phyloP scores from a whole-genome alignment of 2,888 invertebrate genomes.

The Conops quadrifasciatus region DNA sequence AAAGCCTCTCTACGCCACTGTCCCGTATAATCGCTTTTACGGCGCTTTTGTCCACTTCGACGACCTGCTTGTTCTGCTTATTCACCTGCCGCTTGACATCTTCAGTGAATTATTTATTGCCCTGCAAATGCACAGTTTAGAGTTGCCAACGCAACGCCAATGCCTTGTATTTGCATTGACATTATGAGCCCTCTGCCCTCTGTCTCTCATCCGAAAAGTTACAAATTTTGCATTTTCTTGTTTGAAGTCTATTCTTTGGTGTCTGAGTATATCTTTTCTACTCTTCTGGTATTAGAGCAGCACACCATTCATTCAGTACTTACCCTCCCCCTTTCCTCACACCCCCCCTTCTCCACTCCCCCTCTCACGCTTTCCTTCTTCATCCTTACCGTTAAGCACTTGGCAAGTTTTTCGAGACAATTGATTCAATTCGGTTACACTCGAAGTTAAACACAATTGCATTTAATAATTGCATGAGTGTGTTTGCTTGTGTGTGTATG shows the following conservation, averaged over 20 bases:
- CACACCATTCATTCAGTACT: not conserved
- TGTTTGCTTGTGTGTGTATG: constrained; percentile 11
- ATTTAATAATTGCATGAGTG: constrained; percentile 43
- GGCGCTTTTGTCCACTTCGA: no score
- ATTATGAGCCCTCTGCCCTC: not conserved
- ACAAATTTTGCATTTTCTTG: constrained; percentile 1
- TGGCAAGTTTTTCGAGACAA: constrained; percentile 40
- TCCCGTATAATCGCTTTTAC: no score
- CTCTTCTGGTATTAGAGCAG: not conserved
- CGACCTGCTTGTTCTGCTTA: not conserved
- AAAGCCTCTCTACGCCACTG: no score
- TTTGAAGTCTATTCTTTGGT: not conserved
- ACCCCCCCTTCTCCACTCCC: not conserved
- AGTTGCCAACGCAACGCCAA: not conserved
- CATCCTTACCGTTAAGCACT: constrained; percentile 17
- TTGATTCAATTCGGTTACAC: constrained; percentile 49
- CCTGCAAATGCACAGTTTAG: not conserved
- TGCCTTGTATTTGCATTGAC: no score
- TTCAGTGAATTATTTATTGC: not conserved
- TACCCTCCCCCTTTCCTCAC: not conserved
- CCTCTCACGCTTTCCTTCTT: not conserved
- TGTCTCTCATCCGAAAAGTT: not conserved
- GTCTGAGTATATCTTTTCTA: not conserved
- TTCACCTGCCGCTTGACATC: not conserved
- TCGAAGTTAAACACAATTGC: constrained; percentile 46